A percentile compares a stretch with the other conserved stretches of the same genome.
Conservation (phyloP, 2,888 invertebrate species). For the Caenorhabditis macrosperma region DNA sequence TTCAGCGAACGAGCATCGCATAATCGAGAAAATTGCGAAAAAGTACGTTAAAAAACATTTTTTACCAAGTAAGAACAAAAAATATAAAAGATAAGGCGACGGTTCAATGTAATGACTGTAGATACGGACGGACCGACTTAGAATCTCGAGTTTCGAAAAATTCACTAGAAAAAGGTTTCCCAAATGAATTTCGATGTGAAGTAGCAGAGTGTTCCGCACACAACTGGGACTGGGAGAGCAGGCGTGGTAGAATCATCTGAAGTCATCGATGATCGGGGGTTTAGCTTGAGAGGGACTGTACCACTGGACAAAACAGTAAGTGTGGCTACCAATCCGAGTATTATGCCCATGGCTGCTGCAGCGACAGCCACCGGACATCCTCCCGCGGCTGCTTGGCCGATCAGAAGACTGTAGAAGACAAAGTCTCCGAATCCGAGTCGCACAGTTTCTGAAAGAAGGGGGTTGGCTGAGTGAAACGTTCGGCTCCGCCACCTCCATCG, state of each 20-base stretch:
- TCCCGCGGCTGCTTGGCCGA: constrained; percentile 70
- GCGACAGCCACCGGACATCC: constrained; percentile 67
- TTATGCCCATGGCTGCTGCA: constrained; percentile 66
- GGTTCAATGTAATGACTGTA: not conserved
- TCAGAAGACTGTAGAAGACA: constrained; percentile 76
- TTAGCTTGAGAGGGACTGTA: too few species aligned
- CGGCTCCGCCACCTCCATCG: constrained; percentile 57
- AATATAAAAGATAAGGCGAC: not conserved
- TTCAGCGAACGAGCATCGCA: too few species aligned
- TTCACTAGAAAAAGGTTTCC: not conserved
- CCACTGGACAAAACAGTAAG: constrained; percentile 65
- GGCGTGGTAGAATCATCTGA: constrained; percentile 69
- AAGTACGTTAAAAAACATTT: not conserved
- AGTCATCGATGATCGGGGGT: too few species aligned
- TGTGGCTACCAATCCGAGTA: constrained; percentile 69
- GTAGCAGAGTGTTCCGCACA: constrained; percentile 67
- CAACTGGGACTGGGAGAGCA: constrained; percentile 71
- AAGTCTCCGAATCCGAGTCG: constrained; percentile 78
- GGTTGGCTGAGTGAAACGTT: not conserved
- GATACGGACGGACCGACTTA: too few species aligned
- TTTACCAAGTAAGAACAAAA: not conserved
- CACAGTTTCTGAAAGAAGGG: constrained; percentile 59
- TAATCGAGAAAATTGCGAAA: not conserved
- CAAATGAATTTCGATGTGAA: constrained; percentile 39
- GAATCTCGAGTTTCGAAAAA: not conserved